Evolutionary conservation across 2,797 vertebrate genomes (phyloP), one percentile per base, ranked within the genome.

Genomic region (Acrossocheilus fasciatus): DNA sequence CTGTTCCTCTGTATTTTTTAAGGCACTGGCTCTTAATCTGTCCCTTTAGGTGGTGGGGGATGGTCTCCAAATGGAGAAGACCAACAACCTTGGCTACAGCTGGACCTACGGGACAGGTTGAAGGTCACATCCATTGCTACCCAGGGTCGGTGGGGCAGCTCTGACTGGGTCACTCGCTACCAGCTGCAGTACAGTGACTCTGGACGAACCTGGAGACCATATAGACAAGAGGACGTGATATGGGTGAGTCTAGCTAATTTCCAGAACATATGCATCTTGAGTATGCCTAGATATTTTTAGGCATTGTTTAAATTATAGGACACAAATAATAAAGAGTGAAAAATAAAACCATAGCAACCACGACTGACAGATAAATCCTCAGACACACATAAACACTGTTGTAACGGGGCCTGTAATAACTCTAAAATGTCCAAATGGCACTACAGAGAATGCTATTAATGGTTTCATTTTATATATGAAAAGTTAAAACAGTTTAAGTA

Each of bases 161-260:
- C 95, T 30, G 96, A 97, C 91, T 97, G 96, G 96, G 95, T 96
- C 57, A 95, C 93, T 0, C 94, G 93, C 85, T 97, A 96, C 20
- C 93, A 79, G 0, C 93, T 97, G 30, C 96, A 96, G 94, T 96
- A 95, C 91, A 97, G 96, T 6, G 96, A 97, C 91, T 96, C 95
- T 0, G 96, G 96, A 26, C 92, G 86, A 89, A 96, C 96, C 92
- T 97, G 96, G 96, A 96, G 89, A 77, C 95, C 94, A 23, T 96
- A 97, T 91, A 92, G 95, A 39, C 94, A 96, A 87, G 96, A 96
- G 0, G 95, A 96, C 87, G 86, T 88, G 86, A 74, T 96, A 88
- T 96, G 95, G 96, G 96, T 97, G 95, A 89, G 96, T 92, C 18
- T 82, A 26, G 59, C 17, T 62, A 1, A 45, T 59, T 23, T 68